Percentiles rank a stretch among this genome's conserved stretches.
These are phyloP conservation scores for Apantesis nais DNA, from an alignment of 2,888 invertebrate species.

Conservation along the genomic window DNA sequence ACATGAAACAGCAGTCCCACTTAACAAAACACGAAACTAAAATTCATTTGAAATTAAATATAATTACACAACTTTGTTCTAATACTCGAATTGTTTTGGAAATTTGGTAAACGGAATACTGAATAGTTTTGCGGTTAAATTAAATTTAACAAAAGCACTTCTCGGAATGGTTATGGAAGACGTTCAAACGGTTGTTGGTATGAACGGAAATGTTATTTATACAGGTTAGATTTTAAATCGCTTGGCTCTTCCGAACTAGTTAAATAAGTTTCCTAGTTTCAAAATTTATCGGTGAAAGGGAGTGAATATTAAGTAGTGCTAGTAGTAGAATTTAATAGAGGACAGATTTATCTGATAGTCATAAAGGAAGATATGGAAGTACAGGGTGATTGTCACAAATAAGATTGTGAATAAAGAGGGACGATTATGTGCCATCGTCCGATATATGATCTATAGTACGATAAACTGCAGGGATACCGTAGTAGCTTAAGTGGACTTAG, in stretches of 20 bases:
- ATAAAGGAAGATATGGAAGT: too few species aligned
- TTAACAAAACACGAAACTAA: conserved; percentile 9
- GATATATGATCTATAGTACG: too few species aligned
- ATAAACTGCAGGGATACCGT: too few species aligned
- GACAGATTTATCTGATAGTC: not conserved
- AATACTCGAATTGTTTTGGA: conserved; percentile 4
- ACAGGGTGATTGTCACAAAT: not conserved
- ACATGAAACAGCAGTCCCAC: not conserved
- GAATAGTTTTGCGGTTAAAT: conserved; percentile 43
- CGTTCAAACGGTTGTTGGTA: conserved; percentile 18
- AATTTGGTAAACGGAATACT: conserved; percentile 15
- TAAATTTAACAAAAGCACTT: conserved; percentile 48
- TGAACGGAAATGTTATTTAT: not conserved
- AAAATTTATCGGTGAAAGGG: not conserved
- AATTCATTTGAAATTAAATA: conserved; percentile 16
- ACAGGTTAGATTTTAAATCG: not conserved
- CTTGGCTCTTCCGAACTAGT: not conserved
- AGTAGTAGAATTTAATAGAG: not conserved
- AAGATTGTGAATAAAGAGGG: too few species aligned
- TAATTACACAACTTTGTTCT: conserved; percentile 12
- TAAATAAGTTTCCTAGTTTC: not conserved
- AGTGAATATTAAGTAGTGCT: not conserved
- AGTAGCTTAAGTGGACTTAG: too few species aligned
- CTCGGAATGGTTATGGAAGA: conserved; percentile 31
- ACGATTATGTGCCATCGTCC: not conserved